Base-by-base conservation (phyloP, 23 tunicate species). In the Phallusia fumigata region DNA sequence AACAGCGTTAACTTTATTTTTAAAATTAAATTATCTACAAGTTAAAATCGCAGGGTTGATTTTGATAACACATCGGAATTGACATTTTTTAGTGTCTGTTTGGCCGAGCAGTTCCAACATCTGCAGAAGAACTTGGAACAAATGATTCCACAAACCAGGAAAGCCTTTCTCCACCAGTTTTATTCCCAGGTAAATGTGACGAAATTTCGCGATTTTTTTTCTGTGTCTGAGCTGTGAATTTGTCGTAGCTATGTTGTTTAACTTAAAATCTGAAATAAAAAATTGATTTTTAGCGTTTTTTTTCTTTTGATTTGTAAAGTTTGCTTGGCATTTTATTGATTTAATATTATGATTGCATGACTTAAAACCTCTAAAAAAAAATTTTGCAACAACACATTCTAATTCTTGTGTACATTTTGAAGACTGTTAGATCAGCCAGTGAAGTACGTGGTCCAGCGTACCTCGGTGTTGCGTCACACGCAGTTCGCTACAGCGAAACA, bases 91-190 rank as follows among this genome's bases (percentile, higher is more conserved):
- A 88, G 91, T 52, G 65, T 81, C 22, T 88, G 81, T 79, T 45
- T 93, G 52, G 84, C 89, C 15, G 88, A 81, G 21, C 98, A 93
- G 53, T 93, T 93, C 18, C 31, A 81, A 19, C 18, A 35, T 35
- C 80, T 93, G 19, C 88, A 73, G 30, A 85, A 87, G 34, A 79
- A 81, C 30, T 64, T 93, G 11, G 89, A 88, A 81, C 83, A 79
- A 52, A 81, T 93, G 84, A 82, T 85, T 21, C 86, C 89, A 0
- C 32, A 64, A 6, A 36, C 81, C 18, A 83, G 87, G 58, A 84
- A 84, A 79, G 93, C 98, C 3, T 93, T 93, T 77, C 85, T 93
- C 0, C 82, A 85, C 47, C 98, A 93, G 53, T 93, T 93, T 51
- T 93, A 84, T 53, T 88, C 98, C 19, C 97, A 92, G 49, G 91